A percentile compares a stretch with the other conserved stretches of the same genome.
Conservation (phyloP, 2,797 vertebrate species). For the Potorous gilbertii region DNA sequence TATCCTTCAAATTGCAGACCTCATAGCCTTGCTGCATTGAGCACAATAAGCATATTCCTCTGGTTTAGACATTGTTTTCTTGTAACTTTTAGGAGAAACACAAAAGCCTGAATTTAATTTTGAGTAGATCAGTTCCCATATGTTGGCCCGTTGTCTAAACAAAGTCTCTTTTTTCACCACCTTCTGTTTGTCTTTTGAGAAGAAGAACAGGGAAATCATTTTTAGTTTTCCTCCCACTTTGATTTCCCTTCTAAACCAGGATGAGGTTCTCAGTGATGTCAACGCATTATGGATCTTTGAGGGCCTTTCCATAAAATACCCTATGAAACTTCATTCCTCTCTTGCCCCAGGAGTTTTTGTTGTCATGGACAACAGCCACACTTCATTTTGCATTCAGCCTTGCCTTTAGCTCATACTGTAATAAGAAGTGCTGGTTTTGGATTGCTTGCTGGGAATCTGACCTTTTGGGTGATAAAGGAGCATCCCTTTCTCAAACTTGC, state of each 20-base stretch:
- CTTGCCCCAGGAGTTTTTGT: slow-evolving; percentile 56
- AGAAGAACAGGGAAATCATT: slow-evolving; percentile 21
- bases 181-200: slow-evolving; percentile 50
- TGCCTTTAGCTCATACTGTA: slow-evolving; percentile 1
- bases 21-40: slow-evolving; percentile 20
- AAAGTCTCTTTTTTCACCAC: slow-evolving; percentile 18
- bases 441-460: slow-evolving; percentile 3
- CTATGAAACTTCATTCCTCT: slow-evolving; percentile 39
- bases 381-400: not conserved
- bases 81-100: not conserved
- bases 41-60: not conserved
- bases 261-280: slow-evolving; percentile 23
- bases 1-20: slow-evolving; percentile 8
- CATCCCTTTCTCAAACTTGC: slow-evolving; percentile 29
- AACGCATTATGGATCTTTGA: slow-evolving; percentile 30
- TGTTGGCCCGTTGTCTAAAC: slow-evolving; percentile 16
- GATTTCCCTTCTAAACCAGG: slow-evolving; percentile 33
- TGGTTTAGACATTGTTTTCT: slow-evolving; percentile 39
- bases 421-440: slow-evolving; percentile 13
- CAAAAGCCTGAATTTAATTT: slow-evolving; percentile 37
- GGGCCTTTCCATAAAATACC: slow-evolving; percentile 54
- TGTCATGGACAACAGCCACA: slow-evolving; percentile 45
- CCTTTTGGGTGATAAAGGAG: slow-evolving; percentile 9
- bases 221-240: slow-evolving; percentile 36
- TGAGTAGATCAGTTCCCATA: slow-evolving; percentile 28